Evolutionary conservation across 2,797 vertebrate species (phyloP).

Genomic region (Echiichthys vipera): DNA sequence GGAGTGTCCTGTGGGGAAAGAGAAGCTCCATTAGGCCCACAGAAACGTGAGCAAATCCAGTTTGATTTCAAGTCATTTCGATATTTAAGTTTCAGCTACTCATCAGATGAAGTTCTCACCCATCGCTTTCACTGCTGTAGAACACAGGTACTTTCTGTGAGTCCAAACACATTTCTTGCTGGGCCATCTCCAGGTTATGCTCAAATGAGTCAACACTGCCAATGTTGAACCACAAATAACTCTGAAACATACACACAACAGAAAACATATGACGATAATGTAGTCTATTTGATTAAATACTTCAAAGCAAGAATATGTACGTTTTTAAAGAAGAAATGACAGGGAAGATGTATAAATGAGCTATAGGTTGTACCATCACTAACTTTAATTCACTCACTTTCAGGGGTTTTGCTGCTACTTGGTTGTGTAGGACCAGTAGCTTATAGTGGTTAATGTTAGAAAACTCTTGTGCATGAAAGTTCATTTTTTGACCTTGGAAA

Average conservation of each 20-base stretch:
- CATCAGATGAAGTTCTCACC: constrained; percentile 82
- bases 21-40: not conserved
- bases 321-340: not conserved
- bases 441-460: not conserved
- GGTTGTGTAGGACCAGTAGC: not conserved
- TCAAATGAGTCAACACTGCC: constrained; percentile 97
- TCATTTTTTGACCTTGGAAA: not conserved
- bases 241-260: constrained; percentile 62
- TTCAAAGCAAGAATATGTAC: not conserved
- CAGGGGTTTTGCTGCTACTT: not conserved
- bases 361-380: not conserved
- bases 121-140: constrained; percentile 91
- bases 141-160: constrained; percentile 91
- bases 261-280: too few species aligned
- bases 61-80: not conserved
- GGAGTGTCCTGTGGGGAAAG: constrained; percentile 81
- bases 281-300: too few species aligned
- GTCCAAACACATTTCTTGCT: constrained; percentile 82
- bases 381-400: not conserved
- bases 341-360: not conserved
- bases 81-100: not conserved
- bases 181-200: constrained; percentile 92
- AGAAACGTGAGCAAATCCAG: not conserved
- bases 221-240: constrained; percentile 97
- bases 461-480: not conserved